Conservation (phyloP, 1,140 invertebrate genomes). For the Cotesia chilonis region DNA sequence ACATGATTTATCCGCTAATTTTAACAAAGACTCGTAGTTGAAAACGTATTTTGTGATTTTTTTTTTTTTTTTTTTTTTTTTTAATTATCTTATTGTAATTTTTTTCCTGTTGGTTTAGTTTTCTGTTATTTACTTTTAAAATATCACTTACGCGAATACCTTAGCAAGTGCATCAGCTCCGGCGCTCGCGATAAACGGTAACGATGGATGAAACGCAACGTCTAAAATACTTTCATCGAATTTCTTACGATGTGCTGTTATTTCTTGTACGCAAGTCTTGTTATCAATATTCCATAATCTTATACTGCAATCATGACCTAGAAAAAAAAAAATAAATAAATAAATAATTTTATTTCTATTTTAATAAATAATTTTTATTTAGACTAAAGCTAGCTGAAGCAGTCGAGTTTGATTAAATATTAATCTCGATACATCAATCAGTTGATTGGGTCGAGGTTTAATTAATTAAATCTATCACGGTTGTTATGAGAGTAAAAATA, state of each 20-base stretch:
- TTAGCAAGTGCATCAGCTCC: slow-evolving; percentile 98
- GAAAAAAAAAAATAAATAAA: slow-evolving; percentile 33
- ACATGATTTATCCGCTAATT: slow-evolving; percentile 33
- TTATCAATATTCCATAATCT: slow-evolving; percentile 99
- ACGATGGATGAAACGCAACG: slow-evolving; percentile 98
- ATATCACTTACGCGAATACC: slow-evolving; percentile 82
- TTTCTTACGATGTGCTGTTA: slow-evolving; percentile 99
- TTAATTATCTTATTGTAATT: slow-evolving; percentile 67
- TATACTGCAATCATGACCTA: slow-evolving; percentile 98
- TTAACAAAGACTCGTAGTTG: slow-evolving; percentile 64
- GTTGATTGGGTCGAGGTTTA: too few species aligned
- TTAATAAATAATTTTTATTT: too few species aligned
- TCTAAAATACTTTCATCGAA: slow-evolving; percentile 99
- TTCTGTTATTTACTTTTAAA: not conserved
- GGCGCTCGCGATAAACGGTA: slow-evolving; percentile 97
- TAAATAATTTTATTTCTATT: not conserved
- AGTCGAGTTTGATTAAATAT: too few species aligned
- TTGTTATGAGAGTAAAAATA: too few species aligned
- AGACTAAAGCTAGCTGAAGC: too few species aligned
- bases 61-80: slow-evolving; percentile 73
- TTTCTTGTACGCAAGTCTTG: slow-evolving; percentile 98
- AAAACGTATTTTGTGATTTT: slow-evolving; percentile 72
- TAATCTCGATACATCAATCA: too few species aligned
- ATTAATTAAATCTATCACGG: too few species aligned
- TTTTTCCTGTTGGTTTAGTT: not conserved